A percentile compares a stretch with the other conserved stretches of the same genome.
phyloP scores from a whole-genome alignment of 2,888 invertebrate species.

The Trachelus stipa region DNA sequence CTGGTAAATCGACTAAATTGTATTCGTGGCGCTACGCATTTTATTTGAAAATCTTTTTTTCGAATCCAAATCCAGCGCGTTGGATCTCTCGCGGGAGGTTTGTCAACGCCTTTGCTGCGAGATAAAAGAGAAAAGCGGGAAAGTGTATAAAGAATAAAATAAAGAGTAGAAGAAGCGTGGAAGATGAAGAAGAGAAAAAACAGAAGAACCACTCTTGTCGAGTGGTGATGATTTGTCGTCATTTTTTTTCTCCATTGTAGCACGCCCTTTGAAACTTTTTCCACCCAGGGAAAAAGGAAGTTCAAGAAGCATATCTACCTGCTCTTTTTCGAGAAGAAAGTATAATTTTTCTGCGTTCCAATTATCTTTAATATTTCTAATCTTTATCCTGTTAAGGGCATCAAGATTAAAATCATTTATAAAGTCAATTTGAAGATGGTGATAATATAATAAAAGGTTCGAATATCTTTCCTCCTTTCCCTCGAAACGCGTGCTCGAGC shows the following conservation, averaged over 20 bases:
- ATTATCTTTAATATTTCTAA: not conserved
- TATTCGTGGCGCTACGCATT: not conserved
- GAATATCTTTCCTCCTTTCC: not conserved
- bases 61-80: not conserved
- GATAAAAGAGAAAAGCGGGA: not conserved
- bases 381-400: not conserved
- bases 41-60: conserved; percentile 5
- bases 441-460: not conserved
- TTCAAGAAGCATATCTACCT: not conserved
- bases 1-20: not conserved
- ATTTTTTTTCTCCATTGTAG: not conserved
- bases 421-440: not conserved
- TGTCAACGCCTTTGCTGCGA: not conserved
- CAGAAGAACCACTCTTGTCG: not conserved
- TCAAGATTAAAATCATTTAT: not conserved
- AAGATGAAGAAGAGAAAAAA: not conserved
- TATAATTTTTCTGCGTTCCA: not conserved
- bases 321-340: not conserved
- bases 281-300: not conserved
- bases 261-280: not conserved
- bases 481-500: not conserved
- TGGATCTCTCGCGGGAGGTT: not conserved
- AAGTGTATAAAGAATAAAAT: conserved; percentile 3
- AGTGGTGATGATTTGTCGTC: not conserved
- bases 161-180: not conserved